Percentiles rank a stretch among this genome's conserved stretches.
Conservation (phyloP, 2,888 invertebrate genomes). For the Carpatolechia fugitivella region DNA sequence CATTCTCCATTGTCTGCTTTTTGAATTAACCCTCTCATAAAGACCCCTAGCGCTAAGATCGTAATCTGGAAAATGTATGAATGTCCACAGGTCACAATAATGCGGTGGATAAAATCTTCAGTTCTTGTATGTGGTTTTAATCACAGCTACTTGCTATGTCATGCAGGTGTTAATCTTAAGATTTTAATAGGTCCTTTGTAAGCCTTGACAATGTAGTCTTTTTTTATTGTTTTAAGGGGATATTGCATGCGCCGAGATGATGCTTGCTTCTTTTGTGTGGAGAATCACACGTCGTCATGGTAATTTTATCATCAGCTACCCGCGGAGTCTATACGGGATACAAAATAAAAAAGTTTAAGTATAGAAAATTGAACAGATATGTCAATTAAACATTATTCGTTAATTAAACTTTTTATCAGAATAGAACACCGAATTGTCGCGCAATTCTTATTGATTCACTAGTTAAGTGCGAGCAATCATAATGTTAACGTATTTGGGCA, state of each 20-base stretch:
- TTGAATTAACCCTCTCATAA: neutral
- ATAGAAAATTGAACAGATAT: too few relatives aligned
- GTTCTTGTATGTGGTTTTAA: conserved; percentile 43
- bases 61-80: neutral
- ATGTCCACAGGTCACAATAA: conserved; percentile 27
- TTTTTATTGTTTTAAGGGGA: neutral
- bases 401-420: too few relatives aligned
- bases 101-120: conserved; percentile 24
- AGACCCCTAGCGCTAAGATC: neutral
- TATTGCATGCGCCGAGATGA: neutral
- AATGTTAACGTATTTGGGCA: too few relatives aligned
- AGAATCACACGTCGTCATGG: neutral
- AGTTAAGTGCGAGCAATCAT: too few relatives aligned
- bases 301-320: neutral
- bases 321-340: too few relatives aligned
- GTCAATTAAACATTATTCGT: too few relatives aligned
- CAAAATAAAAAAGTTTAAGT: too few relatives aligned
- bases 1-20: neutral
- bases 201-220: neutral
- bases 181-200: conserved; percentile 5
- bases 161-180: conserved; percentile 27
- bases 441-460: too few relatives aligned
- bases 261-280: neutral
- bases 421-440: too few relatives aligned
- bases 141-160: conserved; percentile 41